Percentiles rank a stretch among this genome's conserved stretches.
phyloP scores from a whole-genome alignment of 2,113 vertebrate species.

The Eubucco bourcierii region DNA sequence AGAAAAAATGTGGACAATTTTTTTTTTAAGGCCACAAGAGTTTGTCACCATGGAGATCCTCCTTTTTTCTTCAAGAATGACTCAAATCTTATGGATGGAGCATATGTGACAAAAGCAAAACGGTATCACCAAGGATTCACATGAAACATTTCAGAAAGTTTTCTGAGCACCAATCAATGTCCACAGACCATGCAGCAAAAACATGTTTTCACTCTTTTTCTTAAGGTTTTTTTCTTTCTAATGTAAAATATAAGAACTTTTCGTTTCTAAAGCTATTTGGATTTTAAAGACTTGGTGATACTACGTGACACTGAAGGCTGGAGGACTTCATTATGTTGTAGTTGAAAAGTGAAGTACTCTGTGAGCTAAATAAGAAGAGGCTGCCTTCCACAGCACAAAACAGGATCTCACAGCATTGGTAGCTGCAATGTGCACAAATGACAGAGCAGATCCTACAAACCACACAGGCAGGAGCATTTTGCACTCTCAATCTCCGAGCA shows the following conservation, averaged over 20 bases:
- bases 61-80: conserved; percentile 59
- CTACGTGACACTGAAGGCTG: background rate
- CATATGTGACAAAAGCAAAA: conserved; percentile 66
- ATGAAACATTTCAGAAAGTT: conserved; percentile 5
- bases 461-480: too few relatives aligned
- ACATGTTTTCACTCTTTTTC: background rate
- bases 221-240: background rate
- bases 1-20: background rate
- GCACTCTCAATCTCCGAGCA: too few relatives aligned
- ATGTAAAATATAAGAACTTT: background rate
- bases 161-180: background rate
- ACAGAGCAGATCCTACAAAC: too few relatives aligned
- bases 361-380: too few relatives aligned
- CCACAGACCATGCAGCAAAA: background rate
- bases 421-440: too few relatives aligned
- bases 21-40: conserved; percentile 10
- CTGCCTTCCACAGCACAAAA: too few relatives aligned
- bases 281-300: background rate
- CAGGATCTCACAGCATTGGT: too few relatives aligned
- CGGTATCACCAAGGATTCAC: conserved; percentile 29
- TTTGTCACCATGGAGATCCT: conserved; percentile 74
- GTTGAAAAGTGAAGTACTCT: background rate
- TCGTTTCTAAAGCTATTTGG: background rate
- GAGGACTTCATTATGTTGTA: background rate
- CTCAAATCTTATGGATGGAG: conserved; percentile 40